Evolutionary conservation across 92 coral and sea anemone genomes (phyloP), one percentile per base, ranked within the genome.

Genomic region (Phenganax subtilis): DNA sequence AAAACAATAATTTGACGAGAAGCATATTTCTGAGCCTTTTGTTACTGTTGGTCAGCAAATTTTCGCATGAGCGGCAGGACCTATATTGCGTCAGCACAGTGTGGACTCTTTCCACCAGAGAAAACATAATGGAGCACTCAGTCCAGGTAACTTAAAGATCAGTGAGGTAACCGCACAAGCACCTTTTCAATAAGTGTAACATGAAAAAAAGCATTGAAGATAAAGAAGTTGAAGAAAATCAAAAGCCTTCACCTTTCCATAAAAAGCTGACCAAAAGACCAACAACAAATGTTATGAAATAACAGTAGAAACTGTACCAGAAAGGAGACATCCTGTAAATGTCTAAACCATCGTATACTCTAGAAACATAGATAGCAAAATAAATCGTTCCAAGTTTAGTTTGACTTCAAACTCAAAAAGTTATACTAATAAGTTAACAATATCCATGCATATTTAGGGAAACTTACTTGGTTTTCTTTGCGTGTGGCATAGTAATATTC

Each of bases 251-350:
- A 93, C 97, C 98, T 71, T 90, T 93, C 86, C 85, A 90, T 4
- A 94, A 66, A 12, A 85, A 56, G 80, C 97, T 94, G 58, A 90
- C 92, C 70, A 94, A 28, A 54, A 92, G 63, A 10, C 98, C 98
- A 27, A 89, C 88, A 44, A 84, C 25, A 78, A 83, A 94, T 10
- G 98, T 94, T 12, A 89, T 89, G 3, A 55, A 55, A 86, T 85
- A 92, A 71, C 98, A 94, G 51, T 89, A 93, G 12, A 86, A 85
- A 75, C 97, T 94, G 96, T 94, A 92, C 97, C 97, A 92, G 11
- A 92, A 87, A 59, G 89, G 92, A 9, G 98, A 94, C 58, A 92
- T 51, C 71, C 80, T 88, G 89, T 91, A 94, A 71, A 94, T 71
- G 10, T 81, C 86, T 25, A 92, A 88, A 57, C 98, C 98, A 71